Percentiles rank a stretch among this genome's conserved stretches.
These are phyloP conservation scores for Zalophus californianus DNA, from an alignment of 2,797 vertebrate species.

Conservation along the genomic window DNA sequence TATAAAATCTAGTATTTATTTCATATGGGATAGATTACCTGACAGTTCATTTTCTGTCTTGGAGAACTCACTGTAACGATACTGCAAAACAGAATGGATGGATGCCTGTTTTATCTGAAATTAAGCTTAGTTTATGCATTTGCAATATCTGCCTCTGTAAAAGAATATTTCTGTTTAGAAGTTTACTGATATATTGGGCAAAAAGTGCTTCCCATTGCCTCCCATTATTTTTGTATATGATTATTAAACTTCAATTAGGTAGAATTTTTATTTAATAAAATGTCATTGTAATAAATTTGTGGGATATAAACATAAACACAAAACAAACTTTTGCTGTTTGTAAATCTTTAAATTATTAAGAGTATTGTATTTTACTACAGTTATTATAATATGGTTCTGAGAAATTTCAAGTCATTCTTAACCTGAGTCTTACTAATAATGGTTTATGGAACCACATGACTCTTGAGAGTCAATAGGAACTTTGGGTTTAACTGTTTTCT, in stretches of 20 bases:
- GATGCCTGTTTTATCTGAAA: neutral
- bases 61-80: neutral
- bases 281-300: neutral
- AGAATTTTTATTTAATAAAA: constrained; percentile 24
- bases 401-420: neutral
- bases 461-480: neutral
- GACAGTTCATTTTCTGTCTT: neutral
- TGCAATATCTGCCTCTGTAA: neutral
- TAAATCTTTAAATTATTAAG: neutral
- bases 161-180: neutral
- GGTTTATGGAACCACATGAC: neutral
- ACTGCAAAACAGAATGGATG: neutral
- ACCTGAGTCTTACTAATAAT: neutral
- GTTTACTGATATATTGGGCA: neutral
- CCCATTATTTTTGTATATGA: neutral
- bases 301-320: neutral
- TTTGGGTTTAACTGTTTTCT: neutral
- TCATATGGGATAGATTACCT: neutral
- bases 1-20: neutral
- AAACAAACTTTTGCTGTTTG: neutral
- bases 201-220: neutral
- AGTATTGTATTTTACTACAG: neutral
- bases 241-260: neutral
- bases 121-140: neutral
- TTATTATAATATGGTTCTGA: neutral